Evolutionary conservation across 2,113 vertebrate genomes (phyloP), one percentile per base, ranked within the genome.

Genomic region (Macrotus californicus): DNA sequence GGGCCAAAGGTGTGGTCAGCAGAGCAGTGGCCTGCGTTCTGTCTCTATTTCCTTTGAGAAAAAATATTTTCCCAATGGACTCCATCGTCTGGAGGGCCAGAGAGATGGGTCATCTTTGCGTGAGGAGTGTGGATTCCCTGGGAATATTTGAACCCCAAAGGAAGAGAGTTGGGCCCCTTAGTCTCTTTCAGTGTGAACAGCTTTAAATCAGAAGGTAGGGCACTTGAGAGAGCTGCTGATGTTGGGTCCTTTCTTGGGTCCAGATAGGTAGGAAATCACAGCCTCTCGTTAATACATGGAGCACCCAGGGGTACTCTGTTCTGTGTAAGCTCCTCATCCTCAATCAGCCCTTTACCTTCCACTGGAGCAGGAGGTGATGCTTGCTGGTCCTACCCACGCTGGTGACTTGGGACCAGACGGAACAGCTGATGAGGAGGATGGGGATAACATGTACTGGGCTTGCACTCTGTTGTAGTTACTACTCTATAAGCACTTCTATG

Each of bases 391-490:
- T 67, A 7, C 13, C 31, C 8, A 7, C 2, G 7, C 1, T 13
- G 41, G 11, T 39, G 59, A 54, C 14, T n/a, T 34, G 5, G 67
- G 75, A 64, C 5, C 50, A 56, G 36, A 46, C 36, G 81, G 21
- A 50, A 13, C 14, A 4, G 19, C 21, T 39, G 61, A 76, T 9
- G 36, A 64, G 34, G 31, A 26, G 14, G 16, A 24, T 31, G 59
- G 26, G 26, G 41, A 1, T 8, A 8, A 19, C 0, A 1, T 2
- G 16, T 12, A 3, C 0, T 36, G 54, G 50, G 39, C 31, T 85
- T 66, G 31, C 59, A 3, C 64, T 26, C 19, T 41, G 10, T 21
- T 34, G 16, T 50, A 12, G 18, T n/a, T 67, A 34, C 48, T 56
- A 7, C 36, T 70, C 43, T 75, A 46, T 22, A 75, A 56, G 16